Percentiles rank a stretch among this genome's conserved stretches.
phyloP scores from a whole-genome alignment of 2,797 vertebrate genomes.

The Phyllotis vaccarum region DNA sequence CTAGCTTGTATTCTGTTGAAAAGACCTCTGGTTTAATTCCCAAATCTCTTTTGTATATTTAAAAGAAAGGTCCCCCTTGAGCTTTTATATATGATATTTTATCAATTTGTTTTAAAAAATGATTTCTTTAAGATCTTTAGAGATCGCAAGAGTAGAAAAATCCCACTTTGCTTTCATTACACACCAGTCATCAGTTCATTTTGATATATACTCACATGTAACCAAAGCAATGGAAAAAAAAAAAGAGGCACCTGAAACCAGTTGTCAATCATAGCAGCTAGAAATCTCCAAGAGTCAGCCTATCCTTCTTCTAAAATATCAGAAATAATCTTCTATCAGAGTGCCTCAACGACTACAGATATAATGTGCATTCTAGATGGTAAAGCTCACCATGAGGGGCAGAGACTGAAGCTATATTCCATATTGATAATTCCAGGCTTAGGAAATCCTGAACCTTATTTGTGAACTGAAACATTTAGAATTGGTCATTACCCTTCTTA shows the following conservation, averaged over 20 bases:
- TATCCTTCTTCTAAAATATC: slow-evolving; percentile 64
- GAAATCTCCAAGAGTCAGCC: slow-evolving; percentile 43
- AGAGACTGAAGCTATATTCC: not conserved
- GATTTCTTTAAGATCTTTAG: slow-evolving; percentile 60
- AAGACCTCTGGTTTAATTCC: slow-evolving; percentile 51
- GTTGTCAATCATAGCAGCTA: slow-evolving; percentile 59
- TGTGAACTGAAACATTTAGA: not conserved
- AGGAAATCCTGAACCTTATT: not conserved
- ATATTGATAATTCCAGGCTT: not conserved
- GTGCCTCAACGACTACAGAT: slow-evolving; percentile 48
- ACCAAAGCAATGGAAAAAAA: slow-evolving; percentile 33
- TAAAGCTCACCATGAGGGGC: not conserved
- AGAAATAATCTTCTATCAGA: slow-evolving; percentile 71
- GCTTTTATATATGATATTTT: slow-evolving; percentile 40
- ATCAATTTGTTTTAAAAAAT: slow-evolving; percentile 65
- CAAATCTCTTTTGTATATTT: slow-evolving; percentile 14
- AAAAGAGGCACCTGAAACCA: slow-evolving; percentile 41
- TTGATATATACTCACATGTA: slow-evolving; percentile 15
- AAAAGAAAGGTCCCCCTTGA: slow-evolving; percentile 61
- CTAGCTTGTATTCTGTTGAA: slow-evolving; percentile 15
- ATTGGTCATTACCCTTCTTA: not conserved
- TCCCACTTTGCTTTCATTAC: not conserved
- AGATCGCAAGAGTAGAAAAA: slow-evolving; percentile 37
- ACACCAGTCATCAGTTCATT: slow-evolving; percentile 33
- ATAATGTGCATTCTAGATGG: not conserved